Evolutionary conservation across 2,113 vertebrate species (phyloP).

Genomic region (Chionis minor): DNA sequence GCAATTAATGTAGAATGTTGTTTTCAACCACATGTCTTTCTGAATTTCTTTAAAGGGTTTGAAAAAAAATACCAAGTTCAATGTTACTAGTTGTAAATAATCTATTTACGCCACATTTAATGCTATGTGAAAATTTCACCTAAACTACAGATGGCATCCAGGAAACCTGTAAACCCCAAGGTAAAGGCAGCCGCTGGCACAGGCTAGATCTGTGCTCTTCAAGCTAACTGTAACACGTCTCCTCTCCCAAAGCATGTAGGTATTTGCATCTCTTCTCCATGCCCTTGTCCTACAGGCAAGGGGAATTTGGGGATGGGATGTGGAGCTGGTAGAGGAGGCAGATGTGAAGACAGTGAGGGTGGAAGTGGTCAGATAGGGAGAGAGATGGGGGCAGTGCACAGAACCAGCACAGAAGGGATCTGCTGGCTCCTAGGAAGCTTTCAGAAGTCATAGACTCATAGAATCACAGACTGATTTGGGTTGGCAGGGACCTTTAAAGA

Average conservation of each 20-base stretch:
- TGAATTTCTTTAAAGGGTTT: constrained; percentile 10
- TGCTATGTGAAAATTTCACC: neutral
- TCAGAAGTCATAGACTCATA: neutral
- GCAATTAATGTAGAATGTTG: neutral
- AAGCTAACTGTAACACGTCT: neutral
- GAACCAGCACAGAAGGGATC: neutral
- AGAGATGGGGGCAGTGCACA: neutral
- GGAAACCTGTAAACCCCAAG: neutral
- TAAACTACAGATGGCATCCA: neutral
- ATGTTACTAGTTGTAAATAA: neutral
- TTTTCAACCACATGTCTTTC: neutral
- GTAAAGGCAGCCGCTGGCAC: neutral
- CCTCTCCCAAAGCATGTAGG: neutral
- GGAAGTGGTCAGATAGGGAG: neutral
- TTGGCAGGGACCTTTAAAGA: neutral
- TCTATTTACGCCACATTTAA: neutral
- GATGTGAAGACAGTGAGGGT: neutral
- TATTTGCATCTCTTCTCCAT: neutral
- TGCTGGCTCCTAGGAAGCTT: neutral
- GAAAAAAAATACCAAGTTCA: neutral
- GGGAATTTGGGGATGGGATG: neutral
- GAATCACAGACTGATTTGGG: neutral
- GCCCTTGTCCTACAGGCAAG: neutral
- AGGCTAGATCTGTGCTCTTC: neutral
- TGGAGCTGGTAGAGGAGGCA: neutral